Evolutionary conservation across 2,888 invertebrate species (phyloP), one percentile per base, ranked within the genome.

Genomic region (Entomobrya proxima): DNA sequence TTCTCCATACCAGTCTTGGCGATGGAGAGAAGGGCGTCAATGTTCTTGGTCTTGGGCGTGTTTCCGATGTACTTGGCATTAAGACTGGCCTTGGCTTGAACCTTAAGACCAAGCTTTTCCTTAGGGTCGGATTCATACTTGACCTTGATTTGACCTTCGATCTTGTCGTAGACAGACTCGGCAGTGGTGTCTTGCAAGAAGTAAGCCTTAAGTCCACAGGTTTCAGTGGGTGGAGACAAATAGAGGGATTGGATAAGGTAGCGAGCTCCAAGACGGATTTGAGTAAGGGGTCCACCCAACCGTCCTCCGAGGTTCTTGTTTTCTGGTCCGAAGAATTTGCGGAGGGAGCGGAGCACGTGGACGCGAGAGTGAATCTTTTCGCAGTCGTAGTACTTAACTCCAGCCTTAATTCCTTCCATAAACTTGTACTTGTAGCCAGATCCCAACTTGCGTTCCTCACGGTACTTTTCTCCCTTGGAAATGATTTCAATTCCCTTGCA

Each of bases 201-300:
- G 85, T 87, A 90, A 52, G 86, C 87, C 88, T 90, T 90, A 58
- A 90, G 27, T 86, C 90, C 90, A 50, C 90, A 90, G 61, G 90
- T 89, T 72, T 89, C 88, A 79, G 90, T 89, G 44, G 88, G 78
- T 79, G 90, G 90, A 35, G 90, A 90, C 50, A 89, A 81, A 88
- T 89, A 90, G 74, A 90, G 61, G 40, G 88, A 80, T 50, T 89
- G 86, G 55, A 87, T 69, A 52, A 89, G 78, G 80, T 90, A 89
- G 64, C 87, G 87, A 44, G 89, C 58, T 21, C 89, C 89, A 67
- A 89, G 85, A 74, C 88, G 88, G 86, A 88, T n/a, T 79, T 88
- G 88, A 74, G 87, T 88, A 35, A 88, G 61, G 24, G 87, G 77
- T n/a, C 88, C 85, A 37, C 88, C 87, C 44, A 88, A 44, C 30